phyloP scores from a whole-genome alignment of 1,140 invertebrate genomes.

The Babylonia areolata region DNA sequence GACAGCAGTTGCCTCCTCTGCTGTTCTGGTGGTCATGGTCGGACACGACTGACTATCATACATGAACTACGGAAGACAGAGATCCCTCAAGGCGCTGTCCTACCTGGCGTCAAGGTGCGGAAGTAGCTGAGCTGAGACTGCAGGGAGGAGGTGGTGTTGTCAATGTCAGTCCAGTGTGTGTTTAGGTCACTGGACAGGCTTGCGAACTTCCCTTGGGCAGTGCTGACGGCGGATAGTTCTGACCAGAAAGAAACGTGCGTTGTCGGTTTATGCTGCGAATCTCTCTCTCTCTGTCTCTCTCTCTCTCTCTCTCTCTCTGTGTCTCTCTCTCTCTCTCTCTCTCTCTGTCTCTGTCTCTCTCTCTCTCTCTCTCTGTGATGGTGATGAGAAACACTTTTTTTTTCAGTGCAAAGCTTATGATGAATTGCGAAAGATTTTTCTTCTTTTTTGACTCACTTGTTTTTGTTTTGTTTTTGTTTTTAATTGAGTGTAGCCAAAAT shows the following conservation, averaged over 20 bases:
- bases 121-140: background rate
- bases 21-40: no score
- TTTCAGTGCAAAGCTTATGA: no score
- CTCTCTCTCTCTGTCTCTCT: slow-evolving; percentile 17
- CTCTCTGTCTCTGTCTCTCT: slow-evolving; percentile 20
- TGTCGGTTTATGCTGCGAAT: no score
- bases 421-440: no score
- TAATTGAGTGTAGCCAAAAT: no score
- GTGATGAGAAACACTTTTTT: no score
- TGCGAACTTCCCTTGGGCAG: background rate
- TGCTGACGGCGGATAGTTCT: background rate
- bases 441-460: no score
- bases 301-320: slow-evolving; percentile 24
- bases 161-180: background rate
- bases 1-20: no score
- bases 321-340: slow-evolving; percentile 24
- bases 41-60: no score
- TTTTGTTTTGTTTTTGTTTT: no score
- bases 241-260: background rate
- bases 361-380: slow-evolving; percentile 5
- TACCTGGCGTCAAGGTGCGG: background rate
- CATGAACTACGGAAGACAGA: no score
- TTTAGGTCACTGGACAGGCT: background rate
- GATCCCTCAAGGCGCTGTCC: no score
- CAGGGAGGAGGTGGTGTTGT: background rate